Conservation (phyloP, 35 echinoderm and acorn worm genomes). For the Eucidaris tribuloides region DNA sequence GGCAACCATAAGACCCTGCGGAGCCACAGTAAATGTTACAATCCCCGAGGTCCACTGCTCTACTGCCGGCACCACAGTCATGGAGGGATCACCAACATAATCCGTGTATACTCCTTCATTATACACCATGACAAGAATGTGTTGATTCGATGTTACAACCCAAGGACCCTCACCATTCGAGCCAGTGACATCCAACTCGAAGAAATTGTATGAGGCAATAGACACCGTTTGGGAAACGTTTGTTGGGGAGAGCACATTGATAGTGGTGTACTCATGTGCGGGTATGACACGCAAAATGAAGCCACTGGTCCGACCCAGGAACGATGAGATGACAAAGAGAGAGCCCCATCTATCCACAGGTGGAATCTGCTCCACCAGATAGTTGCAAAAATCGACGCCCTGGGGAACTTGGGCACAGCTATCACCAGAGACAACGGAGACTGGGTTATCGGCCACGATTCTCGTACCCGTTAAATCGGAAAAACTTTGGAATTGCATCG, state of each 20-base stretch:
- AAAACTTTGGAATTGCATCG: slow-evolving; percentile 75
- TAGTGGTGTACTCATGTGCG: slow-evolving; percentile 27
- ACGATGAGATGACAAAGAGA: slow-evolving; percentile 56
- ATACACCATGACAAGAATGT: slow-evolving; percentile 69
- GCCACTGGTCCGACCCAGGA: slow-evolving; percentile 56
- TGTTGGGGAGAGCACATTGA: slow-evolving; percentile 31
- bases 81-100: slow-evolving; percentile 66
- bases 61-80: slow-evolving; percentile 57
- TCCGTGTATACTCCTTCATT: slow-evolving; percentile 69
- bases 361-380: slow-evolving; percentile 83
- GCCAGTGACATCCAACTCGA: slow-evolving; percentile 36
- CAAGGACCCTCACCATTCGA: slow-evolving; percentile 5
- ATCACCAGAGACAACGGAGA: slow-evolving; percentile 69
- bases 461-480: slow-evolving; percentile 69
- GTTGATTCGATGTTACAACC: slow-evolving; percentile 49
- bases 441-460: slow-evolving; percentile 38
- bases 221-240: background rate
- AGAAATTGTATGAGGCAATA: slow-evolving; percentile 23
- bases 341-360: slow-evolving; percentile 82
- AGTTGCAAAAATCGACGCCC: slow-evolving; percentile 56
- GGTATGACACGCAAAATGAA: slow-evolving; percentile 71
- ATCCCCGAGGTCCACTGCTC: slow-evolving; percentile 77
- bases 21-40: slow-evolving; percentile 70
- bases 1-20: background rate
- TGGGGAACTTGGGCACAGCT: slow-evolving; percentile 67